phyloP scores from a whole-genome alignment of 2,113 vertebrate species.

The Heptranchias perlo region DNA sequence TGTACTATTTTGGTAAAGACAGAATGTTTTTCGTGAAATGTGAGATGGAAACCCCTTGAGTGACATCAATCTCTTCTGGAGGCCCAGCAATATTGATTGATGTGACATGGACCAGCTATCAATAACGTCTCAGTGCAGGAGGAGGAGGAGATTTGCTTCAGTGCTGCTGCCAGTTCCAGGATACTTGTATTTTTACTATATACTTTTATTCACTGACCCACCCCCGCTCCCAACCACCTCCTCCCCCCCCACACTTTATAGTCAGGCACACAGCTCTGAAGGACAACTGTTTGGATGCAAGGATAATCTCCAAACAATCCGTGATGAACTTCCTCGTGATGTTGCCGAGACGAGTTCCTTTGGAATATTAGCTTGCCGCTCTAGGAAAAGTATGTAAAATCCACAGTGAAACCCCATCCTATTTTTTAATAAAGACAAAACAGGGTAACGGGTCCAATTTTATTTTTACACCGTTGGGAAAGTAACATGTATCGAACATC shows the following conservation, averaged over 20 bases:
- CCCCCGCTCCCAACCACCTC: too few species aligned
- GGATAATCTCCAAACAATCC: background rate
- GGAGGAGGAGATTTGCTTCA: background rate
- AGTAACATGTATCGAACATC: background rate
- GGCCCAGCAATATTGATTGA: background rate
- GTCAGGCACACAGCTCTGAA: background rate
- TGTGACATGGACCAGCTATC: background rate
- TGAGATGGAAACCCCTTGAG: slow-evolving; percentile 18
- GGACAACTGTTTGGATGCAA: background rate
- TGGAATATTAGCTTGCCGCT: background rate
- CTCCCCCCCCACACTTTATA: background rate
- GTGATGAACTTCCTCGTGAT: background rate
- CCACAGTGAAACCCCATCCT: background rate
- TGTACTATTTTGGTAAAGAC: slow-evolving; percentile 22
- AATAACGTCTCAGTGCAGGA: background rate
- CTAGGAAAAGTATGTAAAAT: background rate
- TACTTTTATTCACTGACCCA: background rate
- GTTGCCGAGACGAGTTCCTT: background rate
- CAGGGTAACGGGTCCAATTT: background rate
- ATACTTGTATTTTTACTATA: background rate
- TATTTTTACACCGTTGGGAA: background rate
- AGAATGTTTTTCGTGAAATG: slow-evolving; percentile 6
- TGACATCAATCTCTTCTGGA: slow-evolving; percentile 3
- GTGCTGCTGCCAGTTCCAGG: background rate
- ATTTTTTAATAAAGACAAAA: background rate